These are phyloP conservation scores for Toxotes chatareus DNA, from an alignment of 2,113 vertebrate species.

Conservation along the genomic window DNA sequence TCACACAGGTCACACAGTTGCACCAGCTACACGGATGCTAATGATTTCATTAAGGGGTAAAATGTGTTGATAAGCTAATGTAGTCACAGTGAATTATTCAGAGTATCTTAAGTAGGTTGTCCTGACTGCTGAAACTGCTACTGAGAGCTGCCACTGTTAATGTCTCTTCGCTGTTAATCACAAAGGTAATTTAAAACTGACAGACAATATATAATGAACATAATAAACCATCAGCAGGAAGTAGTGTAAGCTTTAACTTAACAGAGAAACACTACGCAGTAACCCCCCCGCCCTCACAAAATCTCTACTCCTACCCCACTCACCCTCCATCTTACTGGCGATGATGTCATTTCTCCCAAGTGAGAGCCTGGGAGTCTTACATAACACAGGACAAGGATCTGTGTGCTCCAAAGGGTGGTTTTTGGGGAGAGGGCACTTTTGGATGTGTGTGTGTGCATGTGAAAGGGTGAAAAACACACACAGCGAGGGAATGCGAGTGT, in stretches of 20 bases:
- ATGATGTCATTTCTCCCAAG: conserved; percentile 40
- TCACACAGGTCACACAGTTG: not conserved
- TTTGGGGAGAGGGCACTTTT: conserved; percentile 2
- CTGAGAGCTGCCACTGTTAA: not conserved
- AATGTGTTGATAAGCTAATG: conserved; percentile 25
- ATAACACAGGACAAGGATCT: conserved; percentile 19
- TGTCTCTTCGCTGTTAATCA: not conserved
- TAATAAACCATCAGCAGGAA: not conserved
- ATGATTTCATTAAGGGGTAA: conserved; percentile 27
- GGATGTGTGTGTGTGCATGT: conserved; percentile 5
- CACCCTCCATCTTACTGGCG: not conserved
- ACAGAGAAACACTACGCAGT: not conserved
- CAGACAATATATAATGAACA: not conserved
- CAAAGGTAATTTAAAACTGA: conserved; percentile 1
- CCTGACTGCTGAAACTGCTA: not conserved
- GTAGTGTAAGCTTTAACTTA: not conserved
- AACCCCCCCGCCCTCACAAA: not conserved
- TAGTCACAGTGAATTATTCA: conserved; percentile 50
- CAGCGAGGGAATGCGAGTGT: not conserved
- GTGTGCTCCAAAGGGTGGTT: conserved; percentile 10
- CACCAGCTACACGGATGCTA: conserved; percentile 6
- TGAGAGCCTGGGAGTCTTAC: conserved; percentile 16
- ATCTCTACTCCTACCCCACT: not conserved
- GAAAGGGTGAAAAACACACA: conserved; percentile 4
- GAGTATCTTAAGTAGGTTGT: conserved; percentile 5